Evolutionary conservation across 1,140 invertebrate genomes (phyloP).

Genomic region (Drosophila nikananu): DNA sequence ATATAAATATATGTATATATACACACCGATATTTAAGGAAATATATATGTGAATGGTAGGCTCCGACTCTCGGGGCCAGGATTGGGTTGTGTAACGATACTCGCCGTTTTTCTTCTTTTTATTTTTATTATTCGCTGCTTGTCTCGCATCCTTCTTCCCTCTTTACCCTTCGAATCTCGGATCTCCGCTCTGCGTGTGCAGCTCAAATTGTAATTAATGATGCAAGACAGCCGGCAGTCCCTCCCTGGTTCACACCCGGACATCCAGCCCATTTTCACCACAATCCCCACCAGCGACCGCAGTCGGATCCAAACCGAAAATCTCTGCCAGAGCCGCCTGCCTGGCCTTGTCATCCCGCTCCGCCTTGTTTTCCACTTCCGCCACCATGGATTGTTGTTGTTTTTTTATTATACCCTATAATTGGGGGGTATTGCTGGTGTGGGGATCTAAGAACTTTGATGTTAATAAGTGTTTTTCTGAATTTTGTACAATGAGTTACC

Average conservation of each 20-base stretch:
- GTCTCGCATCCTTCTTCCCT: conserved; percentile 16
- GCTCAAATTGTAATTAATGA: conserved; percentile 84
- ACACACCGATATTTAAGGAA: conserved; percentile 10
- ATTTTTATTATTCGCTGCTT: conserved; percentile 40
- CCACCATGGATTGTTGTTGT: conserved; percentile 8
- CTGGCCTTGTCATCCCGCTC: conserved; percentile 51
- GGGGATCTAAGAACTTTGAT: neutral
- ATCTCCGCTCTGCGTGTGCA: conserved; percentile 49
- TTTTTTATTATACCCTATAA: conserved; percentile 25
- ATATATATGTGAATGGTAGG: conserved; percentile 23
- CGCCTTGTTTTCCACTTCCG: conserved; percentile 25
- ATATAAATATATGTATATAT: neutral
- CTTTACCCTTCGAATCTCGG: conserved; percentile 19
- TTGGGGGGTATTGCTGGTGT: neutral
- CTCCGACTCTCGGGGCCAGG: conserved; percentile 20
- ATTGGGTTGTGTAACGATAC: conserved; percentile 51
- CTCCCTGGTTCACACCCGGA: conserved; percentile 31
- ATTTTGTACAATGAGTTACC: neutral
- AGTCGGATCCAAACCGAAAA: conserved; percentile 55
- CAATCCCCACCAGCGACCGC: conserved; percentile 36
- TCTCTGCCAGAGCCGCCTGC: conserved; percentile 46
- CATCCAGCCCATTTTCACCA: conserved; percentile 15
- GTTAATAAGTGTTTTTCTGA: neutral
- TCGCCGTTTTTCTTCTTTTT: conserved; percentile 4
- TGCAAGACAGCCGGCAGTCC: conserved; percentile 68